phyloP scores from a whole-genome alignment of 1,140 invertebrate genomes.

The Pseudomyrmex sp. region DNA sequence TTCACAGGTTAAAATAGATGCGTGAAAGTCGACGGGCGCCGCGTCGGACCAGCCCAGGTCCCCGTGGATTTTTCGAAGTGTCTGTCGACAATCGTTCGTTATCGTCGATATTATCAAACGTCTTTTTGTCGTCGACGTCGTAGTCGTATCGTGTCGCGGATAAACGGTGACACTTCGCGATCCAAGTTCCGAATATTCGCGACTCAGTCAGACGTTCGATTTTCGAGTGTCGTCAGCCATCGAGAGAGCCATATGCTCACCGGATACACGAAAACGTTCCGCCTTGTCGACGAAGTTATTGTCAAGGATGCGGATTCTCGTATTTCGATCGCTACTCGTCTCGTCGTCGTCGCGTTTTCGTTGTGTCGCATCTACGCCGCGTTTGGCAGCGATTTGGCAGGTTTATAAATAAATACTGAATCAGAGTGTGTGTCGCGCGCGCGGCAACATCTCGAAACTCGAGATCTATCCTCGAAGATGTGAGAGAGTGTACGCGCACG shows the following conservation, averaged over 20 bases:
- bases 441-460: constrained; percentile 70
- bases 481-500: constrained; percentile 47
- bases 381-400: constrained; percentile 78
- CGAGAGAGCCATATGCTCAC: not conserved
- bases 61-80: constrained; percentile 42
- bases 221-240: no score
- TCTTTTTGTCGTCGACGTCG: not conserved
- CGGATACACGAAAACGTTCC: not conserved
- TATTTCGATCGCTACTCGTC: no score
- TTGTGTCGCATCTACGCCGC: constrained; percentile 63
- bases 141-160: not conserved
- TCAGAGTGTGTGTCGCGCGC: constrained; percentile 68
- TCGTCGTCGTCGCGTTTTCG: constrained; percentile 47
- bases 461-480: constrained; percentile 67
- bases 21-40: constrained; percentile 78
- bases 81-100: constrained; percentile 23
- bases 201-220: no score
- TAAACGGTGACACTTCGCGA: not conserved
- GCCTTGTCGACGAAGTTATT: not conserved
- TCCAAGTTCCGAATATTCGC: not conserved
- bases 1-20: constrained; percentile 84
- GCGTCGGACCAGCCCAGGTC: constrained; percentile 19
- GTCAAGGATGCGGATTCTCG: constrained; percentile 32
- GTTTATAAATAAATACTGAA: constrained; percentile 82
- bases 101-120: not conserved